phyloP scores from a whole-genome alignment of 2,888 invertebrate species.

The Thymelicus sylvestris region DNA sequence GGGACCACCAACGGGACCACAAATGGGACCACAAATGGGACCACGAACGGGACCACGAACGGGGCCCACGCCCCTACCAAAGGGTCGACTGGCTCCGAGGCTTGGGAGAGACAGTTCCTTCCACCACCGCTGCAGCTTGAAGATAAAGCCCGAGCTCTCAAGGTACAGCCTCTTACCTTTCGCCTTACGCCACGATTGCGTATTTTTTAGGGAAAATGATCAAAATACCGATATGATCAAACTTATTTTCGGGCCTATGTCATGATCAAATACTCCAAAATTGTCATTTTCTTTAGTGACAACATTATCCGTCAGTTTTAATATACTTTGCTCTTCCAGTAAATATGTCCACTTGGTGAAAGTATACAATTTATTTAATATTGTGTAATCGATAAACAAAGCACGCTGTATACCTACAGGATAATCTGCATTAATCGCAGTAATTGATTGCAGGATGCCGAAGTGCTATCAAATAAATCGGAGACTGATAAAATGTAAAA shows the following conservation, averaged over 20 bases:
- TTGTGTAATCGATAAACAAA: neutral
- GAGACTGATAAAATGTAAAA: neutral
- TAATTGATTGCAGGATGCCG: slow-evolving; percentile 6
- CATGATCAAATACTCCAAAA: neutral
- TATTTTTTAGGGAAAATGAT: too few relatives aligned
- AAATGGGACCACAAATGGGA: slow-evolving; percentile 38
- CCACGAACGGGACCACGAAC: slow-evolving; percentile 40
- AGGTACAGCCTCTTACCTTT: too few relatives aligned
- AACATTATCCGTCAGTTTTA: neutral
- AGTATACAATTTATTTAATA: neutral
- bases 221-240: too few relatives aligned
- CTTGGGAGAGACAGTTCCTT: slow-evolving; percentile 69
- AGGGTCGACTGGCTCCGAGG: slow-evolving; percentile 33
- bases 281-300: neutral
- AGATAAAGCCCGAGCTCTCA: slow-evolving; percentile 64
- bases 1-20: slow-evolving; percentile 35
- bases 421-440: slow-evolving; percentile 4
- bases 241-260: too few relatives aligned
- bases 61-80: slow-evolving; percentile 23
- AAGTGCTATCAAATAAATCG: slow-evolving; percentile 4
- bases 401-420: neutral
- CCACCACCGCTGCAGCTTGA: slow-evolving; percentile 66
- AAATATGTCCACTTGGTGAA: neutral
- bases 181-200: too few relatives aligned
- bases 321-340: too few relatives aligned